Evolutionary conservation across 1,140 invertebrate genomes (phyloP).

Genomic region (Ooceraea biroi): DNA sequence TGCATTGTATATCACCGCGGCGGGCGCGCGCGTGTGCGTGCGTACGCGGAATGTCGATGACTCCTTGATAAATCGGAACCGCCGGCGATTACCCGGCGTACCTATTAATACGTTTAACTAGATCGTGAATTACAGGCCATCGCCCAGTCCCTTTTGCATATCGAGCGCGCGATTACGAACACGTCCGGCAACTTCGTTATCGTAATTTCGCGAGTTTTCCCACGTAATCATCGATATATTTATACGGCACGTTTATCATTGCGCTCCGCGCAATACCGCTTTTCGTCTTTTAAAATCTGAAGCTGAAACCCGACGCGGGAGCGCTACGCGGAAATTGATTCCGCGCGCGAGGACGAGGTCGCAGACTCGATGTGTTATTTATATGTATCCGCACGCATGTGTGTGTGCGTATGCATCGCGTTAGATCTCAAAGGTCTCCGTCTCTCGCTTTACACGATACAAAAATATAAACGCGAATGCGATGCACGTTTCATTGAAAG

Average conservation of each 20-base stretch:
- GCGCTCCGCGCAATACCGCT: background rate
- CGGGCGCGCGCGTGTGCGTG: background rate
- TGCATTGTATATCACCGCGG: conserved; percentile 27
- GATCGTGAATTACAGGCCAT: conserved; percentile 51
- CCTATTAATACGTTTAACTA: conserved; percentile 60
- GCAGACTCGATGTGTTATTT: background rate
- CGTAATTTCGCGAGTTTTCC: conserved; percentile 58
- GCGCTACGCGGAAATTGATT: conserved; percentile 41
- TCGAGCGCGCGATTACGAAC: conserved; percentile 34
- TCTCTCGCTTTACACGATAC: too few species aligned
- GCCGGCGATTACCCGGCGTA: conserved; percentile 25
- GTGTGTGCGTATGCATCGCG: too few species aligned
- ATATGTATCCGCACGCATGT: too few species aligned
- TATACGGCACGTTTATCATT: conserved; percentile 40
- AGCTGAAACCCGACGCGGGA: conserved; percentile 2
- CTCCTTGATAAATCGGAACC: conserved; percentile 41
- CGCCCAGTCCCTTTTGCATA: conserved; percentile 29
- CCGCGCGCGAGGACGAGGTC: background rate
- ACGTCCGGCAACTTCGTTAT: conserved; percentile 53
- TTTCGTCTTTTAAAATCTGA: conserved; percentile 35
- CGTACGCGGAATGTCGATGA: conserved; percentile 15
- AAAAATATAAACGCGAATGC: too few species aligned
- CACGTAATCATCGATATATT: conserved; percentile 54
- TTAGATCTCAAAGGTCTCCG: too few species aligned
- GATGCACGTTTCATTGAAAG: too few species aligned